A percentile compares a stretch with the other conserved stretches of the same genome.
phyloP scores from a whole-genome alignment of 2,113 vertebrate species.

The Zosterops hypoxanthus region DNA sequence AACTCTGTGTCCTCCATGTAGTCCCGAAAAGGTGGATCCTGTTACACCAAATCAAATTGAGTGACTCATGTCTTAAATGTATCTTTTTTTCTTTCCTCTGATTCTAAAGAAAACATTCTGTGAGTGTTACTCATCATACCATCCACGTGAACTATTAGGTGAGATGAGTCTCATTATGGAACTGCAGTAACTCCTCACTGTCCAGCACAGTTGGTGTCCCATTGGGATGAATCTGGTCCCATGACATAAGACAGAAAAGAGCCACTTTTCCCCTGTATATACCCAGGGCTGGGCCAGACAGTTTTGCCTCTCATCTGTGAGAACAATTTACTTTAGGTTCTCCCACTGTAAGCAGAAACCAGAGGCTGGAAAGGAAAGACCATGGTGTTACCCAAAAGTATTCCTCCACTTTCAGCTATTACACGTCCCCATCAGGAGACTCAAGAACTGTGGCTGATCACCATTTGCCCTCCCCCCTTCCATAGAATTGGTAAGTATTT shows the following conservation, averaged over 20 bases:
- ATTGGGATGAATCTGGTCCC: not conserved
- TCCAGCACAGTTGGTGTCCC: not conserved
- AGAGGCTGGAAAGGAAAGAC: not conserved
- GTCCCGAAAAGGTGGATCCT: not conserved
- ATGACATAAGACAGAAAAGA: not conserved
- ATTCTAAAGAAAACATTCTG: not conserved
- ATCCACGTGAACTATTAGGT: not conserved
- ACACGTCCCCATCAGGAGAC: not conserved
- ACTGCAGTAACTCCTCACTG: not conserved
- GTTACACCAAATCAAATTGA: not conserved
- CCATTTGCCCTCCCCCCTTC: not conserved
- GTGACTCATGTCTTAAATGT: not conserved
- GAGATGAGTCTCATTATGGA: rapidly evolving
- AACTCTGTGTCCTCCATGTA: not conserved
- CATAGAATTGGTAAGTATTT: not conserved
- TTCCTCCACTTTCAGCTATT: not conserved
- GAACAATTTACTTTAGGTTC: not conserved
- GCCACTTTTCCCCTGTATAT: not conserved
- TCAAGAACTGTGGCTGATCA: not conserved
- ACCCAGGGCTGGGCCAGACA: not conserved
- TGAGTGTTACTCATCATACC: not conserved
- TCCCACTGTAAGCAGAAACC: not conserved
- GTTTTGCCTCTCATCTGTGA: not conserved
- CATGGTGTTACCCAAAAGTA: not conserved
- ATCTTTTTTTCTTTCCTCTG: not conserved